Evolutionary conservation across 1,140 invertebrate species (phyloP).

Genomic region (Drosophila mayri): DNA sequence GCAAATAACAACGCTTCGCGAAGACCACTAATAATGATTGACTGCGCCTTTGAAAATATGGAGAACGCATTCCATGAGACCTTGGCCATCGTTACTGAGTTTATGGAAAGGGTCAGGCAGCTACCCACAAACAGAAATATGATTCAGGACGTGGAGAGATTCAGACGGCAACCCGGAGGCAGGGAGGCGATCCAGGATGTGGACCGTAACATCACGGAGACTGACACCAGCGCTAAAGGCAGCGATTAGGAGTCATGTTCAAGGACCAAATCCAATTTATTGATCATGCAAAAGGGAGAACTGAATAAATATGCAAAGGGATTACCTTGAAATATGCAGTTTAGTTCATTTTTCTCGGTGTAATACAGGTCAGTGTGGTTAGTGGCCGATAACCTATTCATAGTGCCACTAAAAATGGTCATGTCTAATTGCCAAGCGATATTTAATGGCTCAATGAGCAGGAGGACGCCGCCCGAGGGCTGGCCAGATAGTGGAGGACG

Average conservation of each 20-base stretch:
- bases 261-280: background rate
- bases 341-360: constrained; percentile 3
- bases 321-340: too few relatives aligned
- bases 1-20: background rate
- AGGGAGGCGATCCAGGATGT: background rate
- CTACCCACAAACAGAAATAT: too few relatives aligned
- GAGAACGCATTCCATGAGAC: background rate
- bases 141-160: too few relatives aligned
- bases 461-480: constrained; percentile 13
- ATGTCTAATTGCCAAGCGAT: constrained; percentile 69
- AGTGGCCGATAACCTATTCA: constrained; percentile 29
- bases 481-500: constrained; percentile 42
- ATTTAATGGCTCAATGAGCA: constrained; percentile 65
- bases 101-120: too few relatives aligned
- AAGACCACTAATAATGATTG: background rate
- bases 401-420: constrained; percentile 50
- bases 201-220: background rate
- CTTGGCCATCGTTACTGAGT: background rate
- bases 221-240: background rate
- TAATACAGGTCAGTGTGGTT: constrained; percentile 8
- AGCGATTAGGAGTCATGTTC: background rate
- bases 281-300: background rate
- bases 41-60: background rate
- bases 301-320: background rate
- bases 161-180: too few relatives aligned